These are phyloP conservation scores for Ptyas mucosa DNA, from an alignment of 2,113 vertebrate genomes.

Conservation along the genomic window DNA sequence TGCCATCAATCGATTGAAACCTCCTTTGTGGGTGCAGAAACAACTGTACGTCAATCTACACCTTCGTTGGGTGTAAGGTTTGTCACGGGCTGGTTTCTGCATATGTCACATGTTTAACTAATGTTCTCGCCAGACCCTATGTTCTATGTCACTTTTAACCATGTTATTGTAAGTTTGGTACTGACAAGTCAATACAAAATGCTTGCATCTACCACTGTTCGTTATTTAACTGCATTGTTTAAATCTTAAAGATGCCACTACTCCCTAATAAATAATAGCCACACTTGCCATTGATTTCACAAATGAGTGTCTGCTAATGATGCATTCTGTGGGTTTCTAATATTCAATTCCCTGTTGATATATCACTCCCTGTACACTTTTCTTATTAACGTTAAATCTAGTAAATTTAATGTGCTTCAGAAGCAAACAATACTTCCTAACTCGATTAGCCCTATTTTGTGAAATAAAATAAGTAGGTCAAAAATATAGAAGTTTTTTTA, in stretches of 20 bases:
- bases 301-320: neutral
- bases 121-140: too few species aligned
- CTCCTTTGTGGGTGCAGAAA: too few species aligned
- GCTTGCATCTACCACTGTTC: too few species aligned
- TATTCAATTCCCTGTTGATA: neutral
- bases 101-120: too few species aligned
- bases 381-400: neutral
- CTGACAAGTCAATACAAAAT: too few species aligned
- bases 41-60: too few species aligned
- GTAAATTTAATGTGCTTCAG: constrained; percentile 13
- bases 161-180: too few species aligned
- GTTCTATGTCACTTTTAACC: too few species aligned
- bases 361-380: neutral
- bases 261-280: neutral
- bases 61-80: too few species aligned
- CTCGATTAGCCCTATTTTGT: constrained; percentile 30
- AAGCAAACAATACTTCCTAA: constrained; percentile 27
- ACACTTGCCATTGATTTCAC: neutral
- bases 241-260: neutral
- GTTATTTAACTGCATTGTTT: too few species aligned
- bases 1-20: too few species aligned
- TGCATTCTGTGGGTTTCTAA: neutral
- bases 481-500: constrained; percentile 28
- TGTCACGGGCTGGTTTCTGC: too few species aligned
- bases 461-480: neutral